Evolutionary conservation across 23 tunicate species (phyloP), one percentile per base, ranked within the genome.

Genomic region (Botrylloides violaceus): DNA sequence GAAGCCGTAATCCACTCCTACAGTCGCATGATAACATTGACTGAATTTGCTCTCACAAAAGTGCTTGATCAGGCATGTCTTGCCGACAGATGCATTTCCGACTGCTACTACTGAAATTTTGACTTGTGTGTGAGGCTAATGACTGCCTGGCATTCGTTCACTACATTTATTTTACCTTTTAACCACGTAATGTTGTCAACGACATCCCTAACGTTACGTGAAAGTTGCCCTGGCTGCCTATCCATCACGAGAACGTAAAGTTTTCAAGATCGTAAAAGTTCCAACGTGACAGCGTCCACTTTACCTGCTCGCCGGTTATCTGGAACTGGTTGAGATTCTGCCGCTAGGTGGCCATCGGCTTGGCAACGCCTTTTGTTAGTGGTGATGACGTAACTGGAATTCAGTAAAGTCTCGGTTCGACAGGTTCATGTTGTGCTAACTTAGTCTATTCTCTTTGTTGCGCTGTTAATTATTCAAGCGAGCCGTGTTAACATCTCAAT

Each of bases 31-130:
- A 34, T 87, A 87, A 36, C 85, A 80, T 29, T 76, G 83, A 34
- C 86, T 80, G 78, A 87, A 87, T 25, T 80, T 80, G 71, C 95
- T 87, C 47, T 87, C 95, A 76, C 95, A 87, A 56, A 87, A 87
- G 71, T 87, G 84, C 63, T 87, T 87, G 47, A 87, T 87, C 55
- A 87, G 39, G 39, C 95, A 87, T 18, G 95, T 87, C 71, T 87
- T 87, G 9, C 95, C 95, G 21, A 59, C 56, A 4, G 74, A 75
- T 38, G 95, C 80, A 71, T 87, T 75, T 29, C 95, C 95, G 28
- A 87, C 58, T 19, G 95, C 95, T 3, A 87, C 72, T 32, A 87
- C 95, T 87, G 58, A 28, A 66, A 73, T 2, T 72, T 19, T 49
- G 19, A 25, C 15, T 43, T 15, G 15, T 43, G 15, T 7, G 15